These are phyloP conservation scores for Lytechinus variegatus DNA, from an alignment of 35 echinoderm and acorn worm genomes.

Conservation along the genomic window DNA sequence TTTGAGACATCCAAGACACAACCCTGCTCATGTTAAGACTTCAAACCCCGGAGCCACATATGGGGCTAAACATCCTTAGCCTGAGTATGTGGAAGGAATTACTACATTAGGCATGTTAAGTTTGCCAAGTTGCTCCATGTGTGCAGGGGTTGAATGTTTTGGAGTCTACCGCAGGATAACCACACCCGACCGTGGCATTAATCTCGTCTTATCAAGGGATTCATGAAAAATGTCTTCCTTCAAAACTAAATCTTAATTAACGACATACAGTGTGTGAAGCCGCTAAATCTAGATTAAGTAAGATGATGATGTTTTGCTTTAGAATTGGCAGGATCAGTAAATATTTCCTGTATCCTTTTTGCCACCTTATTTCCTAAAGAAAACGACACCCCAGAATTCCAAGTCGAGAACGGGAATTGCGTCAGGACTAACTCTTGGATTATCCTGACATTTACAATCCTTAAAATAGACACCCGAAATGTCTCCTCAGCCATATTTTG, in stretches of 20 bases:
- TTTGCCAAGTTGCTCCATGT: not conserved
- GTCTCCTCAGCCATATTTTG: not conserved
- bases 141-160: not conserved
- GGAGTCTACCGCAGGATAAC: not conserved
- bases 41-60: not conserved
- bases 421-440: not conserved
- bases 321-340: not conserved
- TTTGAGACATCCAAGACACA: not conserved
- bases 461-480: not conserved
- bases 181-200: not conserved
- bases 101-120: too few species aligned
- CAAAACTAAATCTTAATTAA: not conserved
- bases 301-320: slow-evolving; percentile 3
- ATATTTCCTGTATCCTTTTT: not conserved
- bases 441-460: not conserved
- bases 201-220: not conserved
- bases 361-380: not conserved
- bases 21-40: not conserved
- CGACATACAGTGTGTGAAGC: not conserved
- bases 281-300: not conserved
- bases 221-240: not conserved
- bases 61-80: not conserved
- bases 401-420: not conserved
- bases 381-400: not conserved
- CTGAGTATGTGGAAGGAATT: not conserved